phyloP scores from a whole-genome alignment of 1,140 invertebrate species.

The Tetragonula clypearis region DNA sequence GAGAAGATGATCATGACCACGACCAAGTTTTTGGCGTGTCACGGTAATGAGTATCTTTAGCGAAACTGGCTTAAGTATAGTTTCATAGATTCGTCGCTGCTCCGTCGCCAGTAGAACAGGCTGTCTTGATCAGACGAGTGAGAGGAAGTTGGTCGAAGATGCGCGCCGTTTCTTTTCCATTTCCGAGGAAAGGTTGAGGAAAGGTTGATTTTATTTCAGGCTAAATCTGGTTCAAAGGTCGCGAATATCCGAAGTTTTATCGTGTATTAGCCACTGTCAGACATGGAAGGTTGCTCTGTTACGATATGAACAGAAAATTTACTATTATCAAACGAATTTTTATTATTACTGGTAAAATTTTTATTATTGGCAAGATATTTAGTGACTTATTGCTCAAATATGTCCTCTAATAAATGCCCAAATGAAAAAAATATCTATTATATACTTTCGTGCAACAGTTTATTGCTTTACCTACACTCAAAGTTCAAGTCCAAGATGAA shows the following conservation, averaged over 20 bases:
- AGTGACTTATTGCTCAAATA: no score
- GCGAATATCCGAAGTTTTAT: not conserved
- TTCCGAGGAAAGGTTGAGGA: not conserved
- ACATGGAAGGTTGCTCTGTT: no score
- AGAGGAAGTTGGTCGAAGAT: not conserved
- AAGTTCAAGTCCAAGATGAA: no score
- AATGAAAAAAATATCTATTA: no score
- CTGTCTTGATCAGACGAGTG: not conserved
- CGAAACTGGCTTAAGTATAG: conserved; percentile 36
- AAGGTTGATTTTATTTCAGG: not conserved
- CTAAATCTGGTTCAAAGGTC: not conserved
- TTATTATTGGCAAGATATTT: no score
- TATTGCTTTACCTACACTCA: no score
- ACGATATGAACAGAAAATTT: no score
- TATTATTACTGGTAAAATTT: no score
- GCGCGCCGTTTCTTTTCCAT: not conserved
- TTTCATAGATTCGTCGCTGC: conserved; percentile 12
- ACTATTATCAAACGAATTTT: no score
- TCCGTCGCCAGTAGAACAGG: not conserved
- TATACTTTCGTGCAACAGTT: no score
- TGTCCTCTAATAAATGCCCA: no score
- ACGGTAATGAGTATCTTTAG: conserved; percentile 33
- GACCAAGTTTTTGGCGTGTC: conserved; percentile 30
- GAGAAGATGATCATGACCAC: conserved; percentile 29
- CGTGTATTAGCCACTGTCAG: no score